These are phyloP conservation scores for Sebastes hubbsi DNA, from an alignment of 2,797 vertebrate genomes.

Conservation along the genomic window DNA sequence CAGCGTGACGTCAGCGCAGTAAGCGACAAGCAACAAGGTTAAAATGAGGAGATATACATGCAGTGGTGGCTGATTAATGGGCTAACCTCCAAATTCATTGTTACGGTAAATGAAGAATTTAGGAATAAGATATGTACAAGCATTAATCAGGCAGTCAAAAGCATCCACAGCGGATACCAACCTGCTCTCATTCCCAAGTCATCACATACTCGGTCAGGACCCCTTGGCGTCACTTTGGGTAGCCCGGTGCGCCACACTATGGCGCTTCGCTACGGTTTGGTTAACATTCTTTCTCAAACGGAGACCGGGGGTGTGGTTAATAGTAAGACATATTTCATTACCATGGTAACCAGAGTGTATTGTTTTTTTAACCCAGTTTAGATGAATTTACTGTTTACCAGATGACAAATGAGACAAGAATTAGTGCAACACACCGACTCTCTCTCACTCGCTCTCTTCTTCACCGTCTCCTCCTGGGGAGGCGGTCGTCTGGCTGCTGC, in stretches of 20 bases:
- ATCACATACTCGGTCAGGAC: not conserved
- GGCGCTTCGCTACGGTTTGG: not conserved
- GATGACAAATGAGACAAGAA: no score
- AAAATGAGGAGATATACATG: not conserved
- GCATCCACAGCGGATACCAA: not conserved
- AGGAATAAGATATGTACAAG: not conserved
- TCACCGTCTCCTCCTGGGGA: no score
- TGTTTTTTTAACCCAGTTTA: no score
- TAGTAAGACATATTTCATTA: no score
- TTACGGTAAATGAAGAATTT: not conserved
- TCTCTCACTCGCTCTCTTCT: no score
- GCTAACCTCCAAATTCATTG: not conserved
- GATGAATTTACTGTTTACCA: no score
- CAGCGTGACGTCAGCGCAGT: conserved; percentile 1
- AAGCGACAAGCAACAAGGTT: conserved; percentile 7
- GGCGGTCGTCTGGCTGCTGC: no score
- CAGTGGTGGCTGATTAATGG: not conserved
- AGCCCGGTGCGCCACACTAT: no score
- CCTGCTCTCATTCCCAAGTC: not conserved
- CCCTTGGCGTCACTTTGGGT: not conserved
- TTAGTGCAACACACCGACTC: no score
- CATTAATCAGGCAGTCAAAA: not conserved
- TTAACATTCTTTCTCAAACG: no score
- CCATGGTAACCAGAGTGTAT: no score
- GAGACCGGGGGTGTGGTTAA: no score